Base-by-base conservation (phyloP, 1,140 invertebrate genomes). In the Helicoverpa armigera region DNA sequence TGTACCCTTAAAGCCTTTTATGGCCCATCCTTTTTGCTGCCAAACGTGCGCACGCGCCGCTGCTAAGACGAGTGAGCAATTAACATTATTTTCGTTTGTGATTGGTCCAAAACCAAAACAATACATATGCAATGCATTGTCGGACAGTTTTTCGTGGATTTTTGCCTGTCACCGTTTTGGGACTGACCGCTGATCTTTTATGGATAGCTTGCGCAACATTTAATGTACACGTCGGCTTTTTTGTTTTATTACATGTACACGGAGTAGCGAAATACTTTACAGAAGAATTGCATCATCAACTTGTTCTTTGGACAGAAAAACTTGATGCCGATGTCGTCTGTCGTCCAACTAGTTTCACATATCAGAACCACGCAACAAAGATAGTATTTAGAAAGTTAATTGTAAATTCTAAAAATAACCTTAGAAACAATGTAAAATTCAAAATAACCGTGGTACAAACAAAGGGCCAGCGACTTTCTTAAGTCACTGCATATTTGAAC, bases 1-100 rank as follows among this genome's bases (percentile, higher is more conserved):
- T 83, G 82, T 69, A 77, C 73, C 79, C 70, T 79, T 87, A 65
- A 77, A 80, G 67, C 85, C 83, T 81, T 87, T 86, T 83, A 89
- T 51, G 83, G 82, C 72, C 56, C 67, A 83, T 78, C 23, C 50
- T 73, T 85, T 86, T 85, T 81, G 69, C 61, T 53, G 73, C 70
- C 29, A 74, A 80, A 70, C 61, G 78, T 84, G 86, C 83, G 87
- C 87, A 88, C 88, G 85, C 86, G 87, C 82, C 77, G 60, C 50
- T 72, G 31, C 78, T 76, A 70, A 75, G 72, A 79, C 82, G 80
- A 90, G 88, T 87, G 85, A 89, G 86, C 82, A 88, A 91, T 91
- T 89, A 89, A 86, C 86, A 89, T 90, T 85, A 88, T 87, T 83
- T 23, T 18, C 31, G 18, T 70, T 79, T 77, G 60, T 54, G 48